Base-by-base conservation (phyloP, 2,113 vertebrate genomes). In the Leptobrachium ailaonicum region DNA sequence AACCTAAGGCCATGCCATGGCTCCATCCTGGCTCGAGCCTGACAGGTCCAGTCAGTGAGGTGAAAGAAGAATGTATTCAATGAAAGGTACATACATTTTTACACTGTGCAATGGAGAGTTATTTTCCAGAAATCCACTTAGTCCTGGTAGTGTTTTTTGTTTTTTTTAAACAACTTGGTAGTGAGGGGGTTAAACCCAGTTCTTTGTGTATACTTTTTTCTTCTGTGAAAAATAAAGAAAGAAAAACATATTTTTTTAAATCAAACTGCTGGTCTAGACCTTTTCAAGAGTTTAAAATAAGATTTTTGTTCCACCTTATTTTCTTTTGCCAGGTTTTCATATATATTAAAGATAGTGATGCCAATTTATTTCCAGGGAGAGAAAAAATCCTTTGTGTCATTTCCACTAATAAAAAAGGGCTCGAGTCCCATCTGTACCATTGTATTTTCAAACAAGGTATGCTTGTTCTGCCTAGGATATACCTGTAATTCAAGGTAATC, bases 401-500 rank as follows among this genome's bases (percentile, higher is more conserved):
- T 87, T 88, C 76, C 66, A 41, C 60, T 83, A 87, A 85, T 86
- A 83, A 84, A 75, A 60, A 83, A 87, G 66, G 80, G 43, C 84
- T 91, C 85, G 80, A 85, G 81, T 76, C 86, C 84, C 83, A 83
- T 90, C 89, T 85, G 87, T 82, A 88, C 54, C 85, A 86, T 75
- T 89, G 80, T 91, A 88, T 92, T 91, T 90, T 82, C 44, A 83
- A 92, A 89, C 85, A 89, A 93, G 92, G 86, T 87, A 79, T 87
- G 82, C 92, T 90, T 94, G 85, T 91, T 92, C 91, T 92, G 87
- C 80, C 84, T 85, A 90, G 89, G 90, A 92, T 89, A 84, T 83
- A 86, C 87, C 86, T 89, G 92, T 93, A 94, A 97, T 95, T 95
- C 93, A 92, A 95, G 92, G 89, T 94, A 95, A 96, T 96, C 95